Percentiles rank a stretch among this genome's conserved stretches.
phyloP scores from a whole-genome alignment of 2,888 invertebrate species.

The Scrobipalpa costella region DNA sequence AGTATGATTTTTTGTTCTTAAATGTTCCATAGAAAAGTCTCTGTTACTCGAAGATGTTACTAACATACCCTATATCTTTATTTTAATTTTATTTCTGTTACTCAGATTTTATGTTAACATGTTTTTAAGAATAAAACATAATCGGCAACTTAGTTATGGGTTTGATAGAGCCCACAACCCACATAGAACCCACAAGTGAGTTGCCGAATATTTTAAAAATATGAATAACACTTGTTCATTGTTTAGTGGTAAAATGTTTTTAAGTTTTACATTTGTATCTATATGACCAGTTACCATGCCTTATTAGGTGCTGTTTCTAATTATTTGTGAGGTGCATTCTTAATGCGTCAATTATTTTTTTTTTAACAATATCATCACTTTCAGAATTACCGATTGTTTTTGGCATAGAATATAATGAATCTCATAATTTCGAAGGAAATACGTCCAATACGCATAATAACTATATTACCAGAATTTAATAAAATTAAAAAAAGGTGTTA shows the following conservation, averaged over 20 bases:
- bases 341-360: neutral
- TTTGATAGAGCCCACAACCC: too few relatives aligned
- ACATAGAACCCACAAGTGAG: too few relatives aligned
- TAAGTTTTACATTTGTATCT: neutral
- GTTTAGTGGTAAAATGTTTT: conserved; percentile 3
- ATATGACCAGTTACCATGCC: neutral
- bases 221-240: too few relatives aligned
- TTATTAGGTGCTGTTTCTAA: neutral
- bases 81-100: conserved; percentile 7
- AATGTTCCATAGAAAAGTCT: neutral
- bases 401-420: neutral
- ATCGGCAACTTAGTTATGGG: too few relatives aligned
- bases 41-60: neutral
- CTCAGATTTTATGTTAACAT: neutral
- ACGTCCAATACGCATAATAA: neutral
- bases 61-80: neutral
- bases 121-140: too few relatives aligned
- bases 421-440: neutral
- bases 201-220: too few relatives aligned
- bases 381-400: too few relatives aligned
- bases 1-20: neutral
- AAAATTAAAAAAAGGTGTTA: neutral
- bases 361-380: neutral
- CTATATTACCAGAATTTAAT: neutral
- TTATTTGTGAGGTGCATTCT: neutral